These are phyloP conservation scores for Jacana jacana DNA, from an alignment of 2,113 vertebrate genomes.

Conservation along the genomic window DNA sequence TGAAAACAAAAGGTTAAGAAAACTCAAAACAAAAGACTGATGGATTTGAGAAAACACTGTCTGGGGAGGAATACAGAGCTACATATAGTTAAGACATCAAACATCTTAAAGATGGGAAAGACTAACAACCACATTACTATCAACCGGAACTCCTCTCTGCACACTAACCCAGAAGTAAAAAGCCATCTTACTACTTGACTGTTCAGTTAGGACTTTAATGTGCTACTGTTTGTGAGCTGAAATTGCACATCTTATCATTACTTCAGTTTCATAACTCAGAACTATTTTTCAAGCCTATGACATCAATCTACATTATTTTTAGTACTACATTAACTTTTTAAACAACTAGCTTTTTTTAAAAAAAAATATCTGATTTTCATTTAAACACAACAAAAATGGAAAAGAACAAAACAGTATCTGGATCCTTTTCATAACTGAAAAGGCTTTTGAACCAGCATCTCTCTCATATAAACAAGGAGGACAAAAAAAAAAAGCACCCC, in stretches of 20 bases:
- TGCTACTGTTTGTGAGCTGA: not conserved
- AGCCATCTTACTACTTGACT: not conserved
- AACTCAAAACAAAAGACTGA: not conserved
- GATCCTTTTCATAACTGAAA: not conserved
- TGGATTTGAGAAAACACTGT: not conserved
- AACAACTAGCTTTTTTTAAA: not conserved
- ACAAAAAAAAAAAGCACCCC: not conserved
- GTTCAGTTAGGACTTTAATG: not conserved
- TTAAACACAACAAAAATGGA: not conserved
- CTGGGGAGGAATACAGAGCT: not conserved
- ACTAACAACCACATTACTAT: not conserved
- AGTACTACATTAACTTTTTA: not conserved
- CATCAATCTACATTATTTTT: not conserved
- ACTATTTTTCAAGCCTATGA: not conserved
- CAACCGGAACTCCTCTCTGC: not conserved
- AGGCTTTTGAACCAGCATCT: not conserved
- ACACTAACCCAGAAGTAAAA: not conserved
- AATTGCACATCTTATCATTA: not conserved
- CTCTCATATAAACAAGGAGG: not conserved
- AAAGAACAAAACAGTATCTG: not conserved
- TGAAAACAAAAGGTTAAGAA: not conserved
- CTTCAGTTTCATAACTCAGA: not conserved
- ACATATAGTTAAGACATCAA: not conserved
- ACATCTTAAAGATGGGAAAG: not conserved
- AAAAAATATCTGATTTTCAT: not conserved